Percentiles rank a stretch among this genome's conserved stretches.
phyloP scores from a whole-genome alignment of 2,888 invertebrate species.

The Xestobium rufovillosum region DNA sequence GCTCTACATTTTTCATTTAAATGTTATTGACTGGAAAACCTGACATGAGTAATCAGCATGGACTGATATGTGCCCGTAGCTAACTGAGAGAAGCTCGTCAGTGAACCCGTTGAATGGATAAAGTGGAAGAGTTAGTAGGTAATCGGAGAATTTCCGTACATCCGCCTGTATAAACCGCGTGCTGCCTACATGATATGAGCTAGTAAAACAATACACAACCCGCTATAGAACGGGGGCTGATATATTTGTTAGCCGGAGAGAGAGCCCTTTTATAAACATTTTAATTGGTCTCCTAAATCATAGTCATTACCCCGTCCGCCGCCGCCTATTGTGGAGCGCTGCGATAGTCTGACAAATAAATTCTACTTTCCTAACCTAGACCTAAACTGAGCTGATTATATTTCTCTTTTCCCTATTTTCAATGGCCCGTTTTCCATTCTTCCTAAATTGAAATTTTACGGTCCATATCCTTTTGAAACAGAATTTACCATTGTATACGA shows the following conservation, averaged over 20 bases:
- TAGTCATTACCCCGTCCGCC: slow-evolving; percentile 32
- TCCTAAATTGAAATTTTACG: too few species aligned
- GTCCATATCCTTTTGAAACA: too few species aligned
- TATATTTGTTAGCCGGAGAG: slow-evolving; percentile 23
- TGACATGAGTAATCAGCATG: too few species aligned
- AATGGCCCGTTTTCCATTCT: neutral
- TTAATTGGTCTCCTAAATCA: slow-evolving; percentile 43
- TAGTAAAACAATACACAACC: slow-evolving; percentile 19
- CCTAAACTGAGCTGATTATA: slow-evolving; percentile 2
- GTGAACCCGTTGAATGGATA: too few species aligned
- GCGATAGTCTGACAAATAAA: slow-evolving; percentile 31
- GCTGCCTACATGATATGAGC: slow-evolving; percentile 9
- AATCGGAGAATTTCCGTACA: too few species aligned
- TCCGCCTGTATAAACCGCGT: slow-evolving; percentile 1
- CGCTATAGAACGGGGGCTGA: slow-evolving; percentile 19
- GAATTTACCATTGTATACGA: too few species aligned
- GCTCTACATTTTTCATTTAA: too few species aligned
- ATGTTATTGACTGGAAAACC: too few species aligned
- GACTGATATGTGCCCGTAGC: too few species aligned
- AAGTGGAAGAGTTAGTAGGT: too few species aligned
- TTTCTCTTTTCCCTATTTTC: slow-evolving; percentile 1
- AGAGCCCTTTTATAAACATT: slow-evolving; percentile 38
- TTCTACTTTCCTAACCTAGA: slow-evolving; percentile 17
- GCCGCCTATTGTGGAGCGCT: slow-evolving; percentile 13
- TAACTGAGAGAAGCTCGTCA: too few species aligned